phyloP scores from a whole-genome alignment of 2,888 invertebrate species.

The Eupithecia pulchellata region DNA sequence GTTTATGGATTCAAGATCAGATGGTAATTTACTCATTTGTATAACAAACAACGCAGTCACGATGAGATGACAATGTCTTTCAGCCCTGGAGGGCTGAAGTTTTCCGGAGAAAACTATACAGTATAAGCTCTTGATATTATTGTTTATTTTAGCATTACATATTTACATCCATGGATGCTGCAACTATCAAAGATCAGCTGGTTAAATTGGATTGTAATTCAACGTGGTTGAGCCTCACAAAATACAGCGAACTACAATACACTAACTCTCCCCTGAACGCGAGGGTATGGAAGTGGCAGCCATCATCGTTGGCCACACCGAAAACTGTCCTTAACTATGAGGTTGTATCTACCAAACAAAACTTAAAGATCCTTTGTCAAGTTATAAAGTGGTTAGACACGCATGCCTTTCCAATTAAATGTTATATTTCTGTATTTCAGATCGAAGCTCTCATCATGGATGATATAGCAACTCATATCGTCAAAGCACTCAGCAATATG shows the following conservation, averaged over 20 bases:
- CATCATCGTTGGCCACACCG: conserved; percentile 33
- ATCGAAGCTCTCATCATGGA: conserved; percentile 72
- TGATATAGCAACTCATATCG: conserved; percentile 72
- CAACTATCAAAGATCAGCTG: conserved; percentile 63
- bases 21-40: neutral
- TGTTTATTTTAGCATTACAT: conserved; percentile 70
- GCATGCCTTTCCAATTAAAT: neutral
- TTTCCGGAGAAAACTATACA: neutral
- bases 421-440: conserved; percentile 48
- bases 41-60: neutral
- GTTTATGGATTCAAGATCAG: too few relatives aligned
- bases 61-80: neutral
- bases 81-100: too few relatives aligned
- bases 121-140: neutral
- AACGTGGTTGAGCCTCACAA: conserved; percentile 74
- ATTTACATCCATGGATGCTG: conserved; percentile 69
- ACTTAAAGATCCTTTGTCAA: neutral
- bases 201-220: conserved; percentile 64
- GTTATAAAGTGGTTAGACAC: neutral
- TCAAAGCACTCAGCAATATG: conserved; percentile 60
- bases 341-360: conserved; percentile 49
- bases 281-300: conserved; percentile 70
- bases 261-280: conserved; percentile 63
- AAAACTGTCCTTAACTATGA: conserved; percentile 64
- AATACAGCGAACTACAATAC: conserved; percentile 67